Conservation (phyloP, 2,797 vertebrate genomes). For the Melanotaenia nigrans region DNA sequence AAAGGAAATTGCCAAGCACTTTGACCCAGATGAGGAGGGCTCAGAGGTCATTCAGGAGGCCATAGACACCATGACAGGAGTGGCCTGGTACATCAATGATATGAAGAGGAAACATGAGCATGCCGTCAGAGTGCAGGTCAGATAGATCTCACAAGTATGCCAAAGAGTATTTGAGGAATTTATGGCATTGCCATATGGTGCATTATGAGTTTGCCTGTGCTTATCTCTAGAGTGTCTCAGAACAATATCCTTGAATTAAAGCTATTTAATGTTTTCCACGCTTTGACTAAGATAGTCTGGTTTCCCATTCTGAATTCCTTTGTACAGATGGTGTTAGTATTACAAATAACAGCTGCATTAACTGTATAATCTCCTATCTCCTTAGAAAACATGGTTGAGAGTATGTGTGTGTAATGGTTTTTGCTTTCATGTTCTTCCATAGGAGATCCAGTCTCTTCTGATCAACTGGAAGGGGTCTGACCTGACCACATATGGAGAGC, state of each 20-base stretch:
- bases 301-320: constrained; percentile 2
- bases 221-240: neutral
- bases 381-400: constrained; percentile 6
- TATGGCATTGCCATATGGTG: neutral
- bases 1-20: constrained; percentile 96
- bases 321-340: neutral
- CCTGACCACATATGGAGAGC: constrained; percentile 92
- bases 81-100: constrained; percentile 99
- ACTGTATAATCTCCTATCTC: constrained; percentile 13
- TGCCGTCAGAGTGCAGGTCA: constrained; percentile 93
- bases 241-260: neutral
- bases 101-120: constrained; percentile 99
- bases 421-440: constrained; percentile 44
- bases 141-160: neutral
- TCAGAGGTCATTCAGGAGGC: constrained; percentile 93
- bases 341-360: constrained; percentile 16
- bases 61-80: constrained; percentile 97
- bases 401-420: neutral
- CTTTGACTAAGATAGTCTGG: neutral
- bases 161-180: constrained; percentile 6
- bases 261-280: constrained; percentile 18
- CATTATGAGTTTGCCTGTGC: neutral
- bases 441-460: constrained; percentile 97
- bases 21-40: constrained; percentile 88
- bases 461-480: constrained; percentile 97